Percentiles rank a stretch among this genome's conserved stretches.
Conservation (phyloP, 2,888 invertebrate species). For the Leptinotarsa haldemani region DNA sequence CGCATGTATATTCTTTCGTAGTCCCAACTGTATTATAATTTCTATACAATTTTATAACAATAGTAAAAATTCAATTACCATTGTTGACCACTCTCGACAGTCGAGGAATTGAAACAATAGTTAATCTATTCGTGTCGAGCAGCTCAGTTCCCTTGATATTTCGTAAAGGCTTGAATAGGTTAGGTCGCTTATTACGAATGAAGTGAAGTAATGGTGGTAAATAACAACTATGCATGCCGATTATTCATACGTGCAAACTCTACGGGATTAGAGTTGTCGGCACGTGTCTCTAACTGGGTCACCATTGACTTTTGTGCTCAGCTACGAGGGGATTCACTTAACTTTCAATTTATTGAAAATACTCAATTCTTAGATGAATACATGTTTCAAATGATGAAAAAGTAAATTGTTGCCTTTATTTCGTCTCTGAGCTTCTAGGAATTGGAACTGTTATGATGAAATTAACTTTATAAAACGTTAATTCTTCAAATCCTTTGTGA, state of each 20-base stretch:
- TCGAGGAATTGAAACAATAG: neutral
- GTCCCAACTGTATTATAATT: neutral
- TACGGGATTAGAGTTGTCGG: constrained; percentile 35
- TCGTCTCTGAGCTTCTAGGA: too few relatives aligned
- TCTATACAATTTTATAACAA: neutral
- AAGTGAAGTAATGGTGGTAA: constrained; percentile 17
- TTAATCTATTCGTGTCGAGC: neutral
- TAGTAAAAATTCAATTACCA: neutral
- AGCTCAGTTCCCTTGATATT: constrained; percentile 16
- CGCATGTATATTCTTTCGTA: too few relatives aligned
- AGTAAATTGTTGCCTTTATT: too few relatives aligned
- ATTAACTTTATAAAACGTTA: too few relatives aligned
- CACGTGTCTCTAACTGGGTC: constrained; percentile 45
- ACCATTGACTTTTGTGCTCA: constrained; percentile 25
- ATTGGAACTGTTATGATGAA: too few relatives aligned
- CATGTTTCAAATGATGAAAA: too few relatives aligned
- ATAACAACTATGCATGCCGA: constrained; percentile 33
- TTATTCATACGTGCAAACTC: constrained; percentile 39
- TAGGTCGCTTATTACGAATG: constrained; percentile 21
- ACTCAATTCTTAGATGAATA: too few relatives aligned
- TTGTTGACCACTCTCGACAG: constrained; percentile 1
- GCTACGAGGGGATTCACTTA: neutral
- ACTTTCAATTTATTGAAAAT: too few relatives aligned
- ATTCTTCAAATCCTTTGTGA: too few relatives aligned
- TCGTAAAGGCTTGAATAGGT: constrained; percentile 22